A percentile compares a stretch with the other conserved stretches of the same genome.
These are phyloP conservation scores for Promerops cafer DNA, from an alignment of 2,113 vertebrate genomes.

Conservation along the genomic window DNA sequence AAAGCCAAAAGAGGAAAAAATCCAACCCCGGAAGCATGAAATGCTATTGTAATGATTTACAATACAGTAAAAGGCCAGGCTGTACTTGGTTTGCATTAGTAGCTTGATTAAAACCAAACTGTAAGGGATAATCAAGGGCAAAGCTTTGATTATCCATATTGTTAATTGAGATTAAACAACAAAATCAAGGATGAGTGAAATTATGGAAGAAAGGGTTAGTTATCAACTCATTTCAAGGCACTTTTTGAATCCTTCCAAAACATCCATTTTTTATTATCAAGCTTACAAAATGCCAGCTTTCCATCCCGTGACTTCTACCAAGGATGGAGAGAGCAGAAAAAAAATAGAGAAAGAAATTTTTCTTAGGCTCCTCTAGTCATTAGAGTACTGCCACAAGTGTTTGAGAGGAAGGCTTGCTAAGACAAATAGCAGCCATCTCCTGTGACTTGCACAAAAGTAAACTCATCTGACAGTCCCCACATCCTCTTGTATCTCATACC, in stretches of 20 bases:
- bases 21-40: neutral
- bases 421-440: neutral
- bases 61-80: neutral
- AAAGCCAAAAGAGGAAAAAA: neutral
- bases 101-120: conserved; percentile 20
- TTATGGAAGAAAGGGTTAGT: neutral
- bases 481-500: neutral
- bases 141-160: conserved; percentile 15
- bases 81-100: neutral
- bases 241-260: neutral
- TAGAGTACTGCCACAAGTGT: neutral
- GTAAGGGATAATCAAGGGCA: conserved; percentile 2
- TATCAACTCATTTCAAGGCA: neutral
- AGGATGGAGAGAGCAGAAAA: neutral
- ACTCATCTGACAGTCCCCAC: neutral
- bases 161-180: neutral
- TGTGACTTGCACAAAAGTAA: neutral
- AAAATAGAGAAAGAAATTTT: neutral
- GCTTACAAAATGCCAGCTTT: neutral
- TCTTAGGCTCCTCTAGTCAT: neutral
- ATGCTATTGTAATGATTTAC: neutral
- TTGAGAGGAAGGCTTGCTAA: neutral
- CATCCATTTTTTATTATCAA: neutral
- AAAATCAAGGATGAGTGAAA: conserved; percentile 5
- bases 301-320: neutral